Base-by-base conservation (phyloP, 2,888 invertebrate species). In the Leptopilina drosophilae region DNA sequence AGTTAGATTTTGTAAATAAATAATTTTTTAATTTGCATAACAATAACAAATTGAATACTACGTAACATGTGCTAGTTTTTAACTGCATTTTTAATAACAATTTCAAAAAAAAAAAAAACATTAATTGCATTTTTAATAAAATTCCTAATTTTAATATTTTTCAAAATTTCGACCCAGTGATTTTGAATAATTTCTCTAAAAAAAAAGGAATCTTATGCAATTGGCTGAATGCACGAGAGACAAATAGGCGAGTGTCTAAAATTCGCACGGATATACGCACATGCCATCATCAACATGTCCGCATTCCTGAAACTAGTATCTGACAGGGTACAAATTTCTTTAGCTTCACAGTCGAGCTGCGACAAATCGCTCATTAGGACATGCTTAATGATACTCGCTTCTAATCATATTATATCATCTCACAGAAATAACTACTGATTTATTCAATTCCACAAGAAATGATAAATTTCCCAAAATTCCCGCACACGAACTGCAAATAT, bases 271-370 rank as follows among this genome's bases (percentile, higher is more conserved):
- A 66, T 46, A 46, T 11, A n/a, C n/a, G 20, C 46, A 12, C 67
- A 67, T 49, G 46, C 67, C 12, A 67, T 66, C 66, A 66, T 66
- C 7, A 42, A 42, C 6, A 42, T 49, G 49, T 49, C 67, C 67
- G 67, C 67, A 67, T 67, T 67, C 67, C 20, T 67, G 67, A 7
- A 67, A n/a, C 46, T 40, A 20, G 20, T 46, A 67, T 67, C 46
- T 20, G 67, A 67, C 67, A 67, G 42, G 67, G 20, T 46, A 67
- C 67, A 67, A 67, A 49, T 67, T 67, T 67, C 46, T 46, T 67
- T 11, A 67, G n/a, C 46, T 46, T 33, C 46, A 20, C 67, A 20
- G 67, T 46, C 20, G 2, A 65, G 67, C 7, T 67, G n/a, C 20
- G 42, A 67, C 67, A 67, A 67, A 62, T 62, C 62, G 62, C 15